Percentiles rank a stretch among this genome's conserved stretches.
Evolutionary conservation across 2,888 invertebrate species (phyloP).

Genomic region (Aporophyla lueneburgensis): DNA sequence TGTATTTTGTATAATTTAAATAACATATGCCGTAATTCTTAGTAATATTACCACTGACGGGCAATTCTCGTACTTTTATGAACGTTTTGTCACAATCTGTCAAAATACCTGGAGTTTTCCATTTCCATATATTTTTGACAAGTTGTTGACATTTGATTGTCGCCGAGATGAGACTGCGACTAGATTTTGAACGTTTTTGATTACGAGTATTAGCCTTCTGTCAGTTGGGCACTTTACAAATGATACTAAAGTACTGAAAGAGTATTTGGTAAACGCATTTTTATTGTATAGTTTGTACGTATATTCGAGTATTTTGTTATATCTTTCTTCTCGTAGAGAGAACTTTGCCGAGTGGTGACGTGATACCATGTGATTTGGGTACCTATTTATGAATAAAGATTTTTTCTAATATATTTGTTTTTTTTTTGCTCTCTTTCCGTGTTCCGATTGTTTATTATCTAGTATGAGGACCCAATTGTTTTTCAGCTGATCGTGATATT

Average conservation of each 20-base stretch:
- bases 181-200: no score
- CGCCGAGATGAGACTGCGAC: no score
- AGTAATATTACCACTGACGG: conserved; percentile 24
- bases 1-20: background rate
- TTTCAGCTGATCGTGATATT: no score
- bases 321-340: conserved; percentile 47
- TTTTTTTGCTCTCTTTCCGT: background rate
- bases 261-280: conserved; percentile 60
- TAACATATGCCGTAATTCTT: conserved; percentile 25
- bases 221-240: conserved; percentile 40
- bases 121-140: no score
- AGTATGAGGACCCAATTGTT: no score
- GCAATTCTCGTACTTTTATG: no score
- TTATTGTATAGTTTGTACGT: conserved; percentile 40
- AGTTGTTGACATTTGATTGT: no score
- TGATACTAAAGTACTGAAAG: conserved; percentile 32
- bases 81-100: no score
- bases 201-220: background rate
- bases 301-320: conserved; percentile 45
- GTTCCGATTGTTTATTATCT: background rate
- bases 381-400: conserved; percentile 80
- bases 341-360: conserved; percentile 75
- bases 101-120: no score
- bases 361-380: conserved; percentile 84
- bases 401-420: conserved; percentile 54